Evolutionary conservation across 2,113 vertebrate genomes (phyloP).

Genomic region (Acinonyx jubatus): DNA sequence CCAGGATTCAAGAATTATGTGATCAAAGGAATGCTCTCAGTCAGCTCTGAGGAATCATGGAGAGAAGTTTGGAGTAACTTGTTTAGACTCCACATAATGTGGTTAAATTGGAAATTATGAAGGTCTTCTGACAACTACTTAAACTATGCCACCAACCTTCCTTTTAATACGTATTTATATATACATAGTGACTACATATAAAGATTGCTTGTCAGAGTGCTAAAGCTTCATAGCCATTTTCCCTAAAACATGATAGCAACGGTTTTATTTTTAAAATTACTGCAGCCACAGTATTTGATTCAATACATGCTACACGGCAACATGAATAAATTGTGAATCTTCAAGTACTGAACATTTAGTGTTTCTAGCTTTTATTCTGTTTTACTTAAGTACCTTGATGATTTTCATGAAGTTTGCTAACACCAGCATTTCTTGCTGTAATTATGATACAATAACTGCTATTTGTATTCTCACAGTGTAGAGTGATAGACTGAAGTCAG

Average conservation of each 20-base stretch:
- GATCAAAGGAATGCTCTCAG: not conserved
- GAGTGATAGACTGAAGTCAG: not conserved
- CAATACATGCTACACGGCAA: not conserved
- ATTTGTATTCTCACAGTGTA: constrained; percentile 40
- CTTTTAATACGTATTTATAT: not conserved
- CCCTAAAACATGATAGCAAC: not conserved
- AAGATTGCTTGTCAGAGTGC: constrained; percentile 9
- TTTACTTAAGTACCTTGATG: constrained; percentile 23
- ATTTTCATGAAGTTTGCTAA: constrained; percentile 24
- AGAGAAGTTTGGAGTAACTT: not conserved
- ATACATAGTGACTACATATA: not conserved
- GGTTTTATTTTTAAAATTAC: constrained; percentile 18
- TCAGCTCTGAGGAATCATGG: not conserved
- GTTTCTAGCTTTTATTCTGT: constrained; percentile 27
- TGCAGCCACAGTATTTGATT: constrained; percentile 10
- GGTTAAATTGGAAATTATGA: not conserved
- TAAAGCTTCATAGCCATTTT: not conserved
- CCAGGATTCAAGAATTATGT: not conserved
- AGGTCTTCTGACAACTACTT: not conserved
- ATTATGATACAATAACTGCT: constrained; percentile 50
- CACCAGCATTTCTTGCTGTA: not conserved
- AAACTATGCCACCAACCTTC: not conserved
- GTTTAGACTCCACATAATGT: not conserved
- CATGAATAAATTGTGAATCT: constrained; percentile 39
- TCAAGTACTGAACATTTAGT: constrained; percentile 40